Conservation (phyloP, 2,888 invertebrate species). For the Hypena proboscidalis region DNA sequence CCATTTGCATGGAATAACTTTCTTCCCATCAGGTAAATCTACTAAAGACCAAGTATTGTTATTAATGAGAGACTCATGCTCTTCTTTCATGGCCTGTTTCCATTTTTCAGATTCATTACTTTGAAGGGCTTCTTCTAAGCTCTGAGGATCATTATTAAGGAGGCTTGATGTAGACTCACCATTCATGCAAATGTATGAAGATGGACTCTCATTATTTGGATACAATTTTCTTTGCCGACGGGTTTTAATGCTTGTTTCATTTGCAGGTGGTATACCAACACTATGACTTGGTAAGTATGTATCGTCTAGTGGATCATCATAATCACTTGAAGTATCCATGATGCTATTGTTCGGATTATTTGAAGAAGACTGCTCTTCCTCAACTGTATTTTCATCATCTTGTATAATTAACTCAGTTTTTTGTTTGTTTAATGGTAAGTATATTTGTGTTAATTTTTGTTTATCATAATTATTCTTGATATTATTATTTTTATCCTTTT, state of each 20-base stretch:
- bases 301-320: neutral
- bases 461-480: neutral
- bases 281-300: constrained; percentile 1
- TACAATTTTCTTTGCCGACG: neutral
- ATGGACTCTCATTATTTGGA: neutral
- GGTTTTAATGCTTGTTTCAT: neutral
- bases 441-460: neutral
- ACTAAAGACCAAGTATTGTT: constrained; percentile 5
- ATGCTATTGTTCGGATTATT: neutral
- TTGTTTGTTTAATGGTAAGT: too few species aligned
- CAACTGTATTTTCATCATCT: neutral
- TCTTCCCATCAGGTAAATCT: neutral
- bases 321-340: neutral
- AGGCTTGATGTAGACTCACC: constrained; percentile 1
- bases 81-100: constrained; percentile 5
- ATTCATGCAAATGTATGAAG: neutral
- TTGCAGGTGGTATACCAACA: neutral
- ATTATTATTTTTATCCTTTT: neutral
- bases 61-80: neutral
- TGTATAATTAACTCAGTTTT: neutral
- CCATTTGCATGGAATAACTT: constrained; percentile 1
- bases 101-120: neutral
- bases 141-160: constrained; percentile 1
- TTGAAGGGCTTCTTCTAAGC: constrained; percentile 1
- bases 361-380: neutral